Evolutionary conservation across 2,888 invertebrate genomes (phyloP).

Genomic region (Drosophila mimica): DNA sequence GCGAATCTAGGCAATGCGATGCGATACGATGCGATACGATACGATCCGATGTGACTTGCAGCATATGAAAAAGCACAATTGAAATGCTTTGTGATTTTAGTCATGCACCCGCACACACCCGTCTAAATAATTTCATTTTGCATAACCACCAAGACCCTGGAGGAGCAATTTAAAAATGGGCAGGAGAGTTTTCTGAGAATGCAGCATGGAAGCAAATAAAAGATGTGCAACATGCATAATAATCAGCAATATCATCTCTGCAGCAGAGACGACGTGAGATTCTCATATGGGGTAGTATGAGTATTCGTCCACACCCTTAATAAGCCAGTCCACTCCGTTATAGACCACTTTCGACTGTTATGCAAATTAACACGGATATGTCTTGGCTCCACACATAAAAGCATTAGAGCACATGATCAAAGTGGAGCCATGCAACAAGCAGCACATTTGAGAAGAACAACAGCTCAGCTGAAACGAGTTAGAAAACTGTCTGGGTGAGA

Average conservation of each 20-base stretch:
- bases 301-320: conserved; percentile 30
- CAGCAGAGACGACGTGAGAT: conserved; percentile 9
- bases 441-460: not conserved
- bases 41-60: conserved; percentile 63
- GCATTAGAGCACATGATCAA: conserved; percentile 21
- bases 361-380: conserved; percentile 57
- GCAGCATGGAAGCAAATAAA: conserved; percentile 56
- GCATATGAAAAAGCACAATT: conserved; percentile 75
- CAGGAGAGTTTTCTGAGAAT: not conserved
- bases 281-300: not conserved
- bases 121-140: conserved; percentile 44
- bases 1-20: conserved; percentile 59
- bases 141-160: conserved; percentile 28
- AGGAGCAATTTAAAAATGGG: conserved; percentile 4
- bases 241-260: conserved; percentile 50
- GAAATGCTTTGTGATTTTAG: conserved; percentile 78
- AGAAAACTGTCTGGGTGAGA: not conserved
- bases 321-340: conserved; percentile 32
- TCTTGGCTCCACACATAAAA: conserved; percentile 4
- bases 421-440: not conserved
- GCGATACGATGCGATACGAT: conserved; percentile 37
- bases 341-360: conserved; percentile 39
- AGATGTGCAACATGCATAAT: conserved; percentile 69
- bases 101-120: conserved; percentile 50
- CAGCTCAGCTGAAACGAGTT: not conserved